phyloP scores from a whole-genome alignment of 2,113 vertebrate genomes.

The Sylvietta virens region DNA sequence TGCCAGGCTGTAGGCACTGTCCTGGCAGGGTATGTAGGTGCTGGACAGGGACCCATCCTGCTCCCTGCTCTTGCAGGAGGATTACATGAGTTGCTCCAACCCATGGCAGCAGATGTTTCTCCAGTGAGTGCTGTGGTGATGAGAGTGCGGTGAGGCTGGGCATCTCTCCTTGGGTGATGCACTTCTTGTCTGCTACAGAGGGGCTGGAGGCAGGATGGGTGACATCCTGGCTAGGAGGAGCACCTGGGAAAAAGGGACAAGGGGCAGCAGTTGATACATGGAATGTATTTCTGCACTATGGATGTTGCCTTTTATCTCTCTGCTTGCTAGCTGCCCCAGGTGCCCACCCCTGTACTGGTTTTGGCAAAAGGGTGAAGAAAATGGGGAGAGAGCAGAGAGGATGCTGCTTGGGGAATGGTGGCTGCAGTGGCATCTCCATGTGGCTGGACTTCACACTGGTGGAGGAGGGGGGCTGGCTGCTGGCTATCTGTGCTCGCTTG shows the following conservation, averaged over 20 bases:
- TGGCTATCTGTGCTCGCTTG: background rate
- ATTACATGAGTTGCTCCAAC: background rate
- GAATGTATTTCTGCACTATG: background rate
- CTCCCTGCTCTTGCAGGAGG: background rate
- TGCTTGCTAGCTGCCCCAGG: background rate
- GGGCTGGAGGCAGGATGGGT: background rate
- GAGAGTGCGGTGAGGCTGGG: background rate
- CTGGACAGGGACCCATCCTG: background rate
- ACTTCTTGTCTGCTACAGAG: background rate
- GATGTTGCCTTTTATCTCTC: background rate
- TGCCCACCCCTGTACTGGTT: background rate
- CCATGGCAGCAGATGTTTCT: background rate
- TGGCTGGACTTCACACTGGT: background rate
- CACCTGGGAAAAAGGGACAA: background rate
- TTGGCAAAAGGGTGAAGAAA: background rate
- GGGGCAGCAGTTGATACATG: background rate
- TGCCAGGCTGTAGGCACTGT: background rate
- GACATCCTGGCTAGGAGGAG: background rate
- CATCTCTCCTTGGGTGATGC: background rate
- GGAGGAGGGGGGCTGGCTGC: background rate
- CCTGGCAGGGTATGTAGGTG: background rate
- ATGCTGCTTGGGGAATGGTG: background rate
- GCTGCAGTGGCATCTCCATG: background rate
- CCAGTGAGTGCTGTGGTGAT: background rate
- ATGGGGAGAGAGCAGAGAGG: background rate